These are phyloP conservation scores for Dendrolimus pini DNA, from an alignment of 2,888 invertebrate genomes.

Conservation along the genomic window DNA sequence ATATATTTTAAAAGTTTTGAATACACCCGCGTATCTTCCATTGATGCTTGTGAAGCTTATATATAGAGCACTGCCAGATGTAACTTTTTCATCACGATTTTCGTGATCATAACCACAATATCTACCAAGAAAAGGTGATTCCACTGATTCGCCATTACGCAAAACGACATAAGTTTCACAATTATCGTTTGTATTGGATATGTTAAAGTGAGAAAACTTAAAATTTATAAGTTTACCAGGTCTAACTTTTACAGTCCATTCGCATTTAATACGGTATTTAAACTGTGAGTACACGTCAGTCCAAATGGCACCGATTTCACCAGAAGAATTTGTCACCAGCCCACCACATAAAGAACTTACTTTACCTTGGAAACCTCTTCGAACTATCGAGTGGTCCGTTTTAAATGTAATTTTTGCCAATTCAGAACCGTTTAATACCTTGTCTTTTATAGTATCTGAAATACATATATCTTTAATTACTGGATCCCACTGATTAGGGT, in stretches of 20 bases:
- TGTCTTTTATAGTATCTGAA: conserved; percentile 37
- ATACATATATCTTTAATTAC: conserved; percentile 73
- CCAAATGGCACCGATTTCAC: conserved; percentile 57
- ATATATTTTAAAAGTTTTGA: conserved; percentile 57
- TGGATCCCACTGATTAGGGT: conserved; percentile 70
- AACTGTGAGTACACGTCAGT: conserved; percentile 18
- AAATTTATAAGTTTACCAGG: conserved; percentile 84
- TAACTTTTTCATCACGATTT: conserved; percentile 57
- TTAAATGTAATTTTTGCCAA: conserved; percentile 82
- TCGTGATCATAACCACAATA: conserved; percentile 78
- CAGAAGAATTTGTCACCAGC: conserved; percentile 71
- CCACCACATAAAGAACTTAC: conserved; percentile 84
- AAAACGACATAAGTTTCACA: conserved; percentile 69
- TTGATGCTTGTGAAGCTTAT: conserved; percentile 28
- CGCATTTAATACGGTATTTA: conserved; percentile 63
- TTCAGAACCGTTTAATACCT: conserved; percentile 48
- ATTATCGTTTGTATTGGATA: conserved; percentile 60
- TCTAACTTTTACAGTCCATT: conserved; percentile 85
- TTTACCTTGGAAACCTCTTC: conserved; percentile 81
- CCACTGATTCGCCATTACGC: conserved; percentile 83
- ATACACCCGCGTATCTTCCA: conserved; percentile 9
- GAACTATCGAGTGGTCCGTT: conserved; percentile 77
- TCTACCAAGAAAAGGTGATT: conserved; percentile 83
- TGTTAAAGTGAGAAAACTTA: conserved; percentile 76
- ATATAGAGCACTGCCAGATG: conserved; percentile 78